These are phyloP conservation scores for Meles meles DNA, from an alignment of 2,113 vertebrate genomes.

Conservation along the genomic window DNA sequence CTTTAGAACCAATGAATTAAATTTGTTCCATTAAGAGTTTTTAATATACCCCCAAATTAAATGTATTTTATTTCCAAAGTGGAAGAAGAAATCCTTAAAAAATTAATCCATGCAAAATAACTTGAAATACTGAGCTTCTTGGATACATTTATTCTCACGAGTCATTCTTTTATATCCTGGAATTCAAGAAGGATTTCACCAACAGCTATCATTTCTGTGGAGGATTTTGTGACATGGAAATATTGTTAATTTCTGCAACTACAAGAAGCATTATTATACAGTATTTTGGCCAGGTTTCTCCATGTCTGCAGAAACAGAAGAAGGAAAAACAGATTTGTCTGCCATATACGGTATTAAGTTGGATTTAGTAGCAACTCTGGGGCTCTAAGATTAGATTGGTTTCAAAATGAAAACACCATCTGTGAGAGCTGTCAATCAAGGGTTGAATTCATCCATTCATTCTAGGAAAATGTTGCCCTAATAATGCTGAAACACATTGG, in stretches of 20 bases:
- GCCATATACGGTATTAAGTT: neutral
- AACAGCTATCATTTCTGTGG: neutral
- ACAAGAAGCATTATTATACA: fast-evolving
- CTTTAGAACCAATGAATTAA: neutral
- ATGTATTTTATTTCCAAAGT: neutral
- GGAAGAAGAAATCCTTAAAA: neutral
- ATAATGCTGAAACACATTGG: neutral
- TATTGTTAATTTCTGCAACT: neutral
- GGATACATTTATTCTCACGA: neutral
- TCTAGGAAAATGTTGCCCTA: neutral
- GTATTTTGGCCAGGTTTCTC: neutral
- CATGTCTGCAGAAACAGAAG: neutral
- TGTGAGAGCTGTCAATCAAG: neutral
- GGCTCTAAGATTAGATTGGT: neutral
- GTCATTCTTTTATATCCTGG: neutral
- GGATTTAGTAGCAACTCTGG: neutral
- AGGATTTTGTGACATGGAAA: neutral
- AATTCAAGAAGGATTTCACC: neutral
- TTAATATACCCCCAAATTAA: neutral
- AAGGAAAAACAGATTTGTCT: neutral
- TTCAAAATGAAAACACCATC: neutral
- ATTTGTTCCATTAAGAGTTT: neutral
- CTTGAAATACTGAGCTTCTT: neutral
- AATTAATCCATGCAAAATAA: neutral
- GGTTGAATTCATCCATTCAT: neutral